These are phyloP conservation scores for Cosmopolites sordidus DNA, from an alignment of 2,888 invertebrate species.

Conservation along the genomic window DNA sequence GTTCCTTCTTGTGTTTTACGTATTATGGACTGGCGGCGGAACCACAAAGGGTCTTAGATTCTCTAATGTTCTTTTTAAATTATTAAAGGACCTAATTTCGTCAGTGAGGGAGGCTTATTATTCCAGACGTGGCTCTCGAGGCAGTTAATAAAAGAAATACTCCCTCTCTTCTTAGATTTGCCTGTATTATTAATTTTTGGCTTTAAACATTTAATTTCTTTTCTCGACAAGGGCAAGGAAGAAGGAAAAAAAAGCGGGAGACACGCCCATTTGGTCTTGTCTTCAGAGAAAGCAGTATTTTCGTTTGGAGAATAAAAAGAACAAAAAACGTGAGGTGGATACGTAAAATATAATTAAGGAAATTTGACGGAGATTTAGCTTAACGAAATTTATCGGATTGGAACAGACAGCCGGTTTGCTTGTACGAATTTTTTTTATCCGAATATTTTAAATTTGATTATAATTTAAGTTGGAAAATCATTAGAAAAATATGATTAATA, in stretches of 20 bases:
- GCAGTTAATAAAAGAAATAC: constrained; percentile 19
- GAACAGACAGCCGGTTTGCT: no score
- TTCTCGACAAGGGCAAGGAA: neutral
- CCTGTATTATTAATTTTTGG: constrained; percentile 11
- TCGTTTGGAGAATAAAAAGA: no score
- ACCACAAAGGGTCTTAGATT: neutral
- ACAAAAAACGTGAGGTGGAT: no score
- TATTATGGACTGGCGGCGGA: neutral
- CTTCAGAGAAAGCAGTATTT: no score
- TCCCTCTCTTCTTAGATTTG: neutral
- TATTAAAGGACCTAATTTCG: constrained; percentile 20
- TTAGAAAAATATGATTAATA: no score
- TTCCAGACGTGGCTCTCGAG: constrained; percentile 15
- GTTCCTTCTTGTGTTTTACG: neutral
- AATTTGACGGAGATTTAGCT: no score
- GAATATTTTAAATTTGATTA: no score
- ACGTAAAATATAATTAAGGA: no score
- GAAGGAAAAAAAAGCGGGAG: neutral
- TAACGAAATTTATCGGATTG: no score
- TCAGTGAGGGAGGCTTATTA: constrained; percentile 14
- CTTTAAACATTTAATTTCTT: neutral
- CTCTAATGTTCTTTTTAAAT: constrained; percentile 9
- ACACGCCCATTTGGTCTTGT: no score
- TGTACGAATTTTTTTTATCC: no score
- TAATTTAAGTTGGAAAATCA: no score